Evolutionary conservation across 1,140 invertebrate genomes (phyloP).

Genomic region (Aethina tumida): DNA sequence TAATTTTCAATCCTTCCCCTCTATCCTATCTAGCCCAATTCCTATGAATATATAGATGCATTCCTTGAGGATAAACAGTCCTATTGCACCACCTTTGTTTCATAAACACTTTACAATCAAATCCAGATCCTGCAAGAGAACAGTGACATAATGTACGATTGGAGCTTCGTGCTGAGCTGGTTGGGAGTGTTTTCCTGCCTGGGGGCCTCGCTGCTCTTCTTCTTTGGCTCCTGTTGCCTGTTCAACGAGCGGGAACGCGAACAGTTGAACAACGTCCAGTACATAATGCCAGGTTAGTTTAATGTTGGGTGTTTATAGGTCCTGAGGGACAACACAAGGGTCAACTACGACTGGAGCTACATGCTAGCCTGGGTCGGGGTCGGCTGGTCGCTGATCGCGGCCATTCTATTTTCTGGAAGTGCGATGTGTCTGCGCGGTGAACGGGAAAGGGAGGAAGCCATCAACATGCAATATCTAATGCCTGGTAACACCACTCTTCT

Average conservation of each 20-base stretch:
- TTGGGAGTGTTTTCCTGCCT: constrained; percentile 65
- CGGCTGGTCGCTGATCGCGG: constrained; percentile 74
- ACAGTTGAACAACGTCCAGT: constrained; percentile 70
- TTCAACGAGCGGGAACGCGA: constrained; percentile 54
- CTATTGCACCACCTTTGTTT: no score
- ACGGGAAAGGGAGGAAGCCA: constrained; percentile 83
- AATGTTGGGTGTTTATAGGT: constrained; percentile 47
- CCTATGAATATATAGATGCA: no score
- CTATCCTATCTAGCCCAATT: no score
- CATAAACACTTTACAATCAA: no score
- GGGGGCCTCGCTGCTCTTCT: constrained; percentile 65
- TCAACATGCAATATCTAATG: constrained; percentile 97
- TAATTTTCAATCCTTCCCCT: no score
- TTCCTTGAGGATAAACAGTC: no score
- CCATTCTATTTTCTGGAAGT: constrained; percentile 83
- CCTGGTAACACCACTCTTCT: constrained; percentile 62
- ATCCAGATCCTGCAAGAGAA: constrained; percentile 65
- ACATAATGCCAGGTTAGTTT: constrained; percentile 74
- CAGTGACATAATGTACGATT: constrained; percentile 61
- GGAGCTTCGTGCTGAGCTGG: constrained; percentile 80
- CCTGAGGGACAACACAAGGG: constrained; percentile 73
- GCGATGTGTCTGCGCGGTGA: constrained; percentile 88
- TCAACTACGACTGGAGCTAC: constrained; percentile 92
- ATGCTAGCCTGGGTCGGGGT: constrained; percentile 92
- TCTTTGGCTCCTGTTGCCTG: constrained; percentile 68